Percentiles rank a stretch among this genome's conserved stretches.
phyloP scores from a whole-genome alignment of 2,797 vertebrate species.

The Xenopus petersii region DNA sequence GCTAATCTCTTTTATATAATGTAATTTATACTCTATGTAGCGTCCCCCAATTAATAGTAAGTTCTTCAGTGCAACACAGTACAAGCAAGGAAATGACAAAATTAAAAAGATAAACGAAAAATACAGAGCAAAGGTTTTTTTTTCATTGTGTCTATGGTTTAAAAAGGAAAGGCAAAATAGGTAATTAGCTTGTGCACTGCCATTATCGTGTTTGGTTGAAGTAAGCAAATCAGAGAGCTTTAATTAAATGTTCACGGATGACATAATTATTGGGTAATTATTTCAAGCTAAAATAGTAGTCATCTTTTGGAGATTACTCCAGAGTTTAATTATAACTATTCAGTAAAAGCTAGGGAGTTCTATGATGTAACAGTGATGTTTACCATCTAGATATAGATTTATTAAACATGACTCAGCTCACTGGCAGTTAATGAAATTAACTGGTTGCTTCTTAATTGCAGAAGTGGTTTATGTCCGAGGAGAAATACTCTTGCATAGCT shows the following conservation, averaged over 20 bases:
- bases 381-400: conserved; percentile 5
- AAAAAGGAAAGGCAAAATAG: no score
- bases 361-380: conserved; percentile 22
- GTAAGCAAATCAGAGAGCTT: neutral
- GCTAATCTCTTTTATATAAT: no score
- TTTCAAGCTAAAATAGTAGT: neutral
- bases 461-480: conserved; percentile 15
- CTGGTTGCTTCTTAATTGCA: conserved; percentile 16
- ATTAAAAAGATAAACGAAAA: no score
- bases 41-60: no score
- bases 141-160: no score
- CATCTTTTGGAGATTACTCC: conserved; percentile 16
- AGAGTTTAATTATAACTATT: conserved; percentile 41
- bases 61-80: no score
- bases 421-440: conserved; percentile 12
- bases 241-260: conserved; percentile 21
- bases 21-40: no score
- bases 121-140: no score
- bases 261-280: conserved; percentile 18
- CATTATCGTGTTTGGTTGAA: neutral
- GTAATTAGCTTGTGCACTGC: no score
- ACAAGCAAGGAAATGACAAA: no score
- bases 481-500: neutral
- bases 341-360: conserved; percentile 5
- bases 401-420: conserved; percentile 36